These are phyloP conservation scores for Tetrax tetrax DNA, from an alignment of 2,113 vertebrate genomes.

Conservation along the genomic window DNA sequence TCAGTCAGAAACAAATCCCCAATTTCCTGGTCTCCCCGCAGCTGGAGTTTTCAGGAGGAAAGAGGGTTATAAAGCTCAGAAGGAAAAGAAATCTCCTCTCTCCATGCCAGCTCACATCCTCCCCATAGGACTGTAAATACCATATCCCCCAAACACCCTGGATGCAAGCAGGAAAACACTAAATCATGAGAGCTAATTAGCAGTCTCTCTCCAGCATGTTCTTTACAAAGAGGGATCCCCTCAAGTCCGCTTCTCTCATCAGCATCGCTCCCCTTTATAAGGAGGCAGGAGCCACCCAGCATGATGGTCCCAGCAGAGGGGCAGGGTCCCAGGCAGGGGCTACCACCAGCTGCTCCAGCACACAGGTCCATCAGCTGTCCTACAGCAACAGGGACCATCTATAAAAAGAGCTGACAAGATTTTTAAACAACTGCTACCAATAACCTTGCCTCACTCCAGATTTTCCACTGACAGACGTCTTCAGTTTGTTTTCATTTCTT, in stretches of 20 bases:
- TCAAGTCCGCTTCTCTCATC: not conserved
- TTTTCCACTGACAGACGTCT: not conserved
- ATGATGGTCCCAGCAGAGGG: not conserved
- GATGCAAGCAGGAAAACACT: conserved; percentile 5
- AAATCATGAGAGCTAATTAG: conserved; percentile 32
- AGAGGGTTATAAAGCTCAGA: not conserved
- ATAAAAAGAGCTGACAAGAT: not conserved
- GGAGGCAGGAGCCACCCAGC: not conserved
- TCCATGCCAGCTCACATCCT: conserved; percentile 53
- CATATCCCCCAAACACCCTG: not conserved
- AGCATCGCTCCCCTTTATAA: not conserved
- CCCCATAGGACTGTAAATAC: conserved; percentile 6
- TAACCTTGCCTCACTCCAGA: not conserved
- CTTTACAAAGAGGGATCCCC: not conserved
- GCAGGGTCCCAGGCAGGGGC: not conserved
- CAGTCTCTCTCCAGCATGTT: not conserved
- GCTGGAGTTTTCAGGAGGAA: conserved; percentile 46
- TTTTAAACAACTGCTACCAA: not conserved
- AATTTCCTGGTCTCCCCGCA: conserved; percentile 46
- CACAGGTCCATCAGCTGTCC: not conserved
- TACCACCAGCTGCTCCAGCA: not conserved
- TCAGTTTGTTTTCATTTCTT: conserved; percentile 30
- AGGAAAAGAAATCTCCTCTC: conserved; percentile 45
- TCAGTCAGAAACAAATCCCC: conserved; percentile 47
- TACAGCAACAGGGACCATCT: not conserved